Base-by-base conservation (phyloP, 2,888 invertebrate species). In the Standfussiana lucernea region DNA sequence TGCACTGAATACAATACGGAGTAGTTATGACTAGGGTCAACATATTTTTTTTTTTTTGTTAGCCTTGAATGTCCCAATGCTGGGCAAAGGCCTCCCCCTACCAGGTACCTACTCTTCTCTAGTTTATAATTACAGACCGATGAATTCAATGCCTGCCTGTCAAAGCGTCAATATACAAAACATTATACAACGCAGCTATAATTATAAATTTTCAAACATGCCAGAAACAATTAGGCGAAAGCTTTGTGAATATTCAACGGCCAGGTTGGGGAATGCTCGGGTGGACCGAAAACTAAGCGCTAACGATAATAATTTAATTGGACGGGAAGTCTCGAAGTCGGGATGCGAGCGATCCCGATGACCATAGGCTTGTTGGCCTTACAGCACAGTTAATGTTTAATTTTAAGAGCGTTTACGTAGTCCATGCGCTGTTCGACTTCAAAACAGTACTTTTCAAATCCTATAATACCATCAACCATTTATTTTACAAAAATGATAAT, bases 261-360 rank as follows among this genome's bases (percentile, higher is more conserved):
- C 68, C 66, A n/a, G 32, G 72, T 72, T 53, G 62, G 11, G 77
- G 76, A 82, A 83, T 79, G 71, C 45, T 37, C n/a, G 77, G 75
- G 28, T 59, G 62, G 69, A 77, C 65, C 70, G 78, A 76, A 80
- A 88, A 87, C 87, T 88, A 88, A 88, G 87, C 81, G 69, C 80
- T 83, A 76, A 80, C 85, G 72, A 84, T 81, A 81, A 86, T 88
- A 86, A 88, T 88, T 88, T 88, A 86, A 88, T 88, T 88, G 83
- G 84, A 45, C 40, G 80, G 21, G n/a, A 70, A 50, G 80, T 45
- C 50, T 80, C 10, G n/a, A 72, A 50, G 18, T 59, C 35, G 74
- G 67, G 72, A 83, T 84, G 62, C 56, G 37, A 62, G 69, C 69
- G 62, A 78, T 80, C 62, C 75, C 70, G 65, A 79, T 77, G 77